Evolutionary conservation across 2,888 invertebrate genomes (phyloP), one percentile per base, ranked within the genome.

Genomic region (Luperina testacea): DNA sequence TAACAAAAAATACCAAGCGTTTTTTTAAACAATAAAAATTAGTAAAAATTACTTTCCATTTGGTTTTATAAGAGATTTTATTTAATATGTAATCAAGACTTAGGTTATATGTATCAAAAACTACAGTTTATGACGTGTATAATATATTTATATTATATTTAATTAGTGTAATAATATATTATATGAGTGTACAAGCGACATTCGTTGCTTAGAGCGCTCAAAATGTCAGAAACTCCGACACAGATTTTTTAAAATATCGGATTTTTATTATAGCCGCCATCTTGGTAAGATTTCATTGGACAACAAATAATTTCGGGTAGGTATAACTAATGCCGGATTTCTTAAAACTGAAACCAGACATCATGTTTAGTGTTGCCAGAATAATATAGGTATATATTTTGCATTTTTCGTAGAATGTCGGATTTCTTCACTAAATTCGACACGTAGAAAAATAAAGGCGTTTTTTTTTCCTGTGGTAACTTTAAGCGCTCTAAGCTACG

Each of bases 21-120:
- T 76, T 74, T 11, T 78, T 80, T 67, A 87, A 90, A 88, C 82
- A 81, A 82, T 84, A 81, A 72, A 87, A 85, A 88, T 90, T 88
- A 87, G 83, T 90, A 80, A 75, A 68, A 69, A 81, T 83, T 87
- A 80, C 73, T 74, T 77, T 89, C 24, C 79, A 82, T 89, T 89
- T 89, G 89, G 89, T 87, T 87, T 83, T 81, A 79, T 15, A 85
- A 86, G 90, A 90, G 84, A 88, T 88, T 90, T 81, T 87, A 82
- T 72, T 75, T 24, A 32, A 32, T 32, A 80, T 72, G 84, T 85
- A 87, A 84, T 76, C 80, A 69, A 86, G 71, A 84, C 87, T 79
- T 78, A 82, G 77, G 79, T 83, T 85, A 83, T 77, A 88, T 86
- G 86, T 92, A 90, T 91, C 84, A 91, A 91, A 90, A 91, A 90